A percentile compares a stretch with the other conserved stretches of the same genome.
These are phyloP conservation scores for Lepidurus packardi DNA, from an alignment of 1,140 invertebrate genomes.

Conservation along the genomic window DNA sequence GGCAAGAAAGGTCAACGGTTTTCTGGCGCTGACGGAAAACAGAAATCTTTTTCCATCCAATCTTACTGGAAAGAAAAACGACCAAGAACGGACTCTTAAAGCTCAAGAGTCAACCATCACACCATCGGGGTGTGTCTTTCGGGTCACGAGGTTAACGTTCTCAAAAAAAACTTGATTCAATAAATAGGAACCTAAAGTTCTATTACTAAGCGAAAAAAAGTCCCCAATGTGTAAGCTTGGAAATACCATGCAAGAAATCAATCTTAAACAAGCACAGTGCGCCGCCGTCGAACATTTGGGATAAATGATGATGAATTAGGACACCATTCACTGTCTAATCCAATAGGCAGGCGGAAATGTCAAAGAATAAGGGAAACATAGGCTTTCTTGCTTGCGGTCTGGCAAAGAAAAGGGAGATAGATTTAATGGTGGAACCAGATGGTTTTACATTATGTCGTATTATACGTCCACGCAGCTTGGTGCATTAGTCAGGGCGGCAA, in stretches of 20 bases:
- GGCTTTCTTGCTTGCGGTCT: background rate
- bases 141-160: background rate
- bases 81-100: background rate
- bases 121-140: conserved; percentile 12
- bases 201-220: background rate
- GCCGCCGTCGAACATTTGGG: background rate
- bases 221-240: background rate
- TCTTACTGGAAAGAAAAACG: background rate
- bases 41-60: conserved; percentile 5
- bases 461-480: background rate
- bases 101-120: conserved; percentile 5
- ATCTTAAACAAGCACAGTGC: background rate
- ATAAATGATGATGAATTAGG: background rate
- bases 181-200: background rate
- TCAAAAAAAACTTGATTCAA: background rate
- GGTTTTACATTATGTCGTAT: background rate
- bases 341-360: background rate
- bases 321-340: background rate
- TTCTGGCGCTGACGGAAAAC: background rate
- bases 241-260: background rate
- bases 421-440: background rate
- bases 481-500: background rate
- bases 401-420: background rate
- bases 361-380: background rate
- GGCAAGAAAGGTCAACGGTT: conserved; percentile 18